Base-by-base conservation (phyloP, 1,140 invertebrate species). In the Platorchestia sp. region DNA sequence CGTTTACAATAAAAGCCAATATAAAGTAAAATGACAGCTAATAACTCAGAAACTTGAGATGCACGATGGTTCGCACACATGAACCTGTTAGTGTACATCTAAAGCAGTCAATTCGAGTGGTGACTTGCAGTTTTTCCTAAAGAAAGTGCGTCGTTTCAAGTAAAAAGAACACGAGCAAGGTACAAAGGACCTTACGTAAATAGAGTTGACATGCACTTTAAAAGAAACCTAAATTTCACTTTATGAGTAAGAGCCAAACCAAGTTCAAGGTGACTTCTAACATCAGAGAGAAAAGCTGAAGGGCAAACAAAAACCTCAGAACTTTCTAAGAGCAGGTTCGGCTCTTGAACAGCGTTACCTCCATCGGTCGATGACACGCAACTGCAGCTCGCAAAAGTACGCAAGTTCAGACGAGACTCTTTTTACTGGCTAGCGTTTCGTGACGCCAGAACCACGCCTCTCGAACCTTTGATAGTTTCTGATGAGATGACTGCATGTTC, bases 231-330 rank as follows among this genome's bases (percentile, higher is more conserved):
- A 75, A 75, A 90, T 90, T 90, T 90, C 87, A 90, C 87, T 90
- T 90, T 90, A 90, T 90, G 87, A 90, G 41, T 43, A 41, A 90
- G 41, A 90, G 87, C 59, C 27, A 22, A n/a, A 89, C 91, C 91
- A 93, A 93, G 91, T 93, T 93, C 91, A 93, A 93, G 91, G 91
- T 93, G 91, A 93, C 91, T 93, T 93, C 91, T 93, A 93, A 40
- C 91, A 19, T 45, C 45, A 40, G 43, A 93, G 91, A 93, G 45
- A 45, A 93, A 93, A 93, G 91, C 91, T 93, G 91, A 44, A 47
- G 91, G 91, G 87, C 43, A 89, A 89, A 89, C 45, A 47, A 93
- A 93, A 93, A 93, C 43, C 43, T 27, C 6, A 45, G 10, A 93
- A 93, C 91, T 93, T 93, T 93, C 91, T 93, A 93, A 93, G 45